phyloP scores from a whole-genome alignment of 2,113 vertebrate species.

The Turnix velox region DNA sequence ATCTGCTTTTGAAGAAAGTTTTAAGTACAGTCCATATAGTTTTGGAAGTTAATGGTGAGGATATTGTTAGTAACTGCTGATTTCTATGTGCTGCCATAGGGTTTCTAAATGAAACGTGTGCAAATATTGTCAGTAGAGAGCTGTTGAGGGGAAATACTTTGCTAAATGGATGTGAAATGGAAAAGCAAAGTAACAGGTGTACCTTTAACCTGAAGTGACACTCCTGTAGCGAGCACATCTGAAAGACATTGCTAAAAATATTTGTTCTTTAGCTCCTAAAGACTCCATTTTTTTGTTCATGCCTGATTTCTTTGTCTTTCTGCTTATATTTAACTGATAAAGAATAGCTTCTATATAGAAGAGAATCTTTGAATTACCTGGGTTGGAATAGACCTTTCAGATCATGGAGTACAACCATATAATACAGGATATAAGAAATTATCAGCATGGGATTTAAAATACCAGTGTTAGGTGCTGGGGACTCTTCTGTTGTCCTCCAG shows the following conservation, averaged over 20 bases:
- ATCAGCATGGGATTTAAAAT: background rate
- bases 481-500: background rate
- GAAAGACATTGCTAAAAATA: background rate
- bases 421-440: background rate
- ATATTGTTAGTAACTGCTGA: background rate
- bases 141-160: background rate
- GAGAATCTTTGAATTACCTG: no score
- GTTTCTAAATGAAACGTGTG: background rate
- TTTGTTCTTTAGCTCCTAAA: background rate
- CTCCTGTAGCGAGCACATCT: background rate
- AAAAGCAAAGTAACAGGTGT: background rate
- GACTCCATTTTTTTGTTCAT: background rate
- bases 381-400: no score
- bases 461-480: accelerated
- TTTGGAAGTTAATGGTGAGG: background rate
- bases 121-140: background rate
- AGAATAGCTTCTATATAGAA: background rate
- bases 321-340: background rate
- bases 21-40: background rate
- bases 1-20: background rate
- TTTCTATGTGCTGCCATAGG: background rate
- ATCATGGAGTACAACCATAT: no score
- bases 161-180: background rate
- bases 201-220: background rate
- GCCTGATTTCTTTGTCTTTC: background rate